Percentiles rank a stretch among this genome's conserved stretches.
These are phyloP conservation scores for Phaethornis superciliosus DNA, from an alignment of 2,113 vertebrate genomes.

Conservation along the genomic window DNA sequence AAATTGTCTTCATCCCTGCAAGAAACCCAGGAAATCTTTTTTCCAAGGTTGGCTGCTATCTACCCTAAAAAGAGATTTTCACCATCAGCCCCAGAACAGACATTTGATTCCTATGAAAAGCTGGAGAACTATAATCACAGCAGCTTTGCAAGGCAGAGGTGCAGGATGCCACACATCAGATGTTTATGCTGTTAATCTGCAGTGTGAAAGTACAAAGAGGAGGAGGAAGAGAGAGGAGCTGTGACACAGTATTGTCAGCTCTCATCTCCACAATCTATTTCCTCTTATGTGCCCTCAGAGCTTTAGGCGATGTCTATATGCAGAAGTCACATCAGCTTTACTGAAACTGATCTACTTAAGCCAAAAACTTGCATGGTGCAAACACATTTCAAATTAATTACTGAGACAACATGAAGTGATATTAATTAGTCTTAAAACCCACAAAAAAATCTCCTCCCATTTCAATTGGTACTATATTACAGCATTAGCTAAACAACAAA, in stretches of 20 bases:
- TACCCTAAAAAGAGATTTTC: not conserved
- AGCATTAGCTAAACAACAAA: not conserved
- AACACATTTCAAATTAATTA: not conserved
- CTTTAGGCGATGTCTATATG: not conserved
- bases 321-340: not conserved
- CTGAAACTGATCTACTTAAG: not conserved
- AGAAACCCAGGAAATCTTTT: not conserved
- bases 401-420: not conserved
- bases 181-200: conserved; percentile 7
- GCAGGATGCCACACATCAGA: not conserved
- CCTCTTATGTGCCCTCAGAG: not conserved
- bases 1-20: not conserved
- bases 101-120: not conserved
- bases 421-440: not conserved
- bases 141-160: not conserved
- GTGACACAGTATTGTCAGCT: not conserved
- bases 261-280: not conserved
- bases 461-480: not conserved
- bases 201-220: not conserved
- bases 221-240: not conserved
- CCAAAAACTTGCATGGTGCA: not conserved
- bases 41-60: not conserved
- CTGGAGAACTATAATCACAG: not conserved
- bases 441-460: not conserved
- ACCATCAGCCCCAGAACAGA: not conserved